phyloP scores from a whole-genome alignment of 2,113 vertebrate species.

The Pandion haliaetus region DNA sequence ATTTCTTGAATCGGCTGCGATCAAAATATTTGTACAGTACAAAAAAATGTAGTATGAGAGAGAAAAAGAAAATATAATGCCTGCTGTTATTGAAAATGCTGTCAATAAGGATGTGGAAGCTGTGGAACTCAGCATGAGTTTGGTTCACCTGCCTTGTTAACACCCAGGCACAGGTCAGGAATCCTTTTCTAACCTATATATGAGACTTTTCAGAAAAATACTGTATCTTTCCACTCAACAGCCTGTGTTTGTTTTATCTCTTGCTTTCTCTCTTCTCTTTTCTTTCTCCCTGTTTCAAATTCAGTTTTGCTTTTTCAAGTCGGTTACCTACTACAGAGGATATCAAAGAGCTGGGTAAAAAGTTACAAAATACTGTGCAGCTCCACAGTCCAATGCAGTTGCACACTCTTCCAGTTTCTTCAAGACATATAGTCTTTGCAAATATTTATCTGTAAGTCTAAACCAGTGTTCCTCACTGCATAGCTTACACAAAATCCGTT shows the following conservation, averaged over 20 bases:
- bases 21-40: constrained; percentile 12
- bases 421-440: neutral
- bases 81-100: neutral
- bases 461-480: neutral
- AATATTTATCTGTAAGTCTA: neutral
- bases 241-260: neutral
- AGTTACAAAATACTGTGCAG: neutral
- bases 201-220: neutral
- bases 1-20: neutral
- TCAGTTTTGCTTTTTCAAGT: neutral
- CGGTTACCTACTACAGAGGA: neutral
- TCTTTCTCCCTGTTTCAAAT: neutral
- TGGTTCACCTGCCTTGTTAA: neutral
- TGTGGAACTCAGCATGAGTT: neutral
- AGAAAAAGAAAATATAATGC: neutral
- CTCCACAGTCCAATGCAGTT: neutral
- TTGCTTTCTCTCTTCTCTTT: neutral
- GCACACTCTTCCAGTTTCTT: neutral
- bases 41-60: neutral
- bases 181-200: neutral
- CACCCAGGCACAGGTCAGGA: neutral
- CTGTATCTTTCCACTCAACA: neutral
- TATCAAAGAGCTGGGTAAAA: neutral
- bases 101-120: neutral
- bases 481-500: neutral